phyloP scores from a whole-genome alignment of 2,888 invertebrate species.

The Erynnis tages region DNA sequence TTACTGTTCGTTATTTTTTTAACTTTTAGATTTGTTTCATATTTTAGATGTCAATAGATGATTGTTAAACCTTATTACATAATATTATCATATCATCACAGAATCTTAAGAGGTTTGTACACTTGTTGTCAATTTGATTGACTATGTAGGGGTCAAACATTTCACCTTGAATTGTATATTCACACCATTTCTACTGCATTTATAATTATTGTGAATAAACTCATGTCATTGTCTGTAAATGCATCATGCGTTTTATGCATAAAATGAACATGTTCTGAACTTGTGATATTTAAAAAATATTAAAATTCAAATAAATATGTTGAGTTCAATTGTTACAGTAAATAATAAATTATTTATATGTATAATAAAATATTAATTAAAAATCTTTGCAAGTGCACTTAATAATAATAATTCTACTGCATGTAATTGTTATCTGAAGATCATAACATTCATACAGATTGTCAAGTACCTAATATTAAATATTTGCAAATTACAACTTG shows the following conservation, averaged over 20 bases:
- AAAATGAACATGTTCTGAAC: neutral
- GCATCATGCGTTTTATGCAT: neutral
- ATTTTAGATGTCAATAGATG: neutral
- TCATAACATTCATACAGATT: no score
- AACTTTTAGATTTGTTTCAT: constrained; percentile 9
- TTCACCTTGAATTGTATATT: constrained; percentile 44
- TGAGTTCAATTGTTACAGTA: no score
- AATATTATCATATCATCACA: constrained; percentile 30
- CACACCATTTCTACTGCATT: constrained; percentile 23
- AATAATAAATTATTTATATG: neutral
- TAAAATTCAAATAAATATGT: no score
- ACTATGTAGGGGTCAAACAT: constrained; percentile 52
- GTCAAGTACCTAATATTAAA: no score
- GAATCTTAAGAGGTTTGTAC: constrained; percentile 16
- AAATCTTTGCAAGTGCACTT: constrained; percentile 12
- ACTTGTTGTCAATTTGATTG: constrained; percentile 38
- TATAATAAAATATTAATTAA: neutral
- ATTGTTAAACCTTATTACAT: constrained; percentile 10
- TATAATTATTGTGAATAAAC: constrained; percentile 32
- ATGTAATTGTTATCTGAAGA: constrained; percentile 5
- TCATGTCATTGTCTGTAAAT: constrained; percentile 10
- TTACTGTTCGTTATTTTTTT: constrained; percentile 15
- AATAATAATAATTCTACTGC: neutral
- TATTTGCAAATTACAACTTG: no score
- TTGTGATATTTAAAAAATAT: constrained; percentile 11